Percentiles rank a stretch among this genome's conserved stretches.
Conservation (phyloP, 2,113 vertebrate species). For the Oncorhynchus kisutch region DNA sequence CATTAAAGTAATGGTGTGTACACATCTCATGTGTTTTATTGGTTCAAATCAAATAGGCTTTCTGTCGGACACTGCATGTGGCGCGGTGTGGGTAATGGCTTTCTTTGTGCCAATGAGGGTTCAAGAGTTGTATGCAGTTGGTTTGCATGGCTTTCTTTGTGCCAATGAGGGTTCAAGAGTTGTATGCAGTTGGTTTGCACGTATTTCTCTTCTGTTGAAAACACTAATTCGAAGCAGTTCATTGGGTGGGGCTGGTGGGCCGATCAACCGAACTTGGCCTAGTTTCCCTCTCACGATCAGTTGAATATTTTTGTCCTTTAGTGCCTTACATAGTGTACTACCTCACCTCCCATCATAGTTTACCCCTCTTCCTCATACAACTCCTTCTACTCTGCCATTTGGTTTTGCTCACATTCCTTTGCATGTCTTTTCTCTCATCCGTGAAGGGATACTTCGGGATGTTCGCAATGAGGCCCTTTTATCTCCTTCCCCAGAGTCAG, state of each 20-base stretch:
- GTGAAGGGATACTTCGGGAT: too few relatives aligned
- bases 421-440: not conserved
- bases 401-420: not conserved
- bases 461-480: too few relatives aligned
- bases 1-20: not conserved
- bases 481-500: too few relatives aligned
- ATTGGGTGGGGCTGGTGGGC: not conserved
- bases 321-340: not conserved
- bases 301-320: conserved; percentile 1
- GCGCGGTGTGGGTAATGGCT: not conserved
- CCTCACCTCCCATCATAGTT: not conserved
- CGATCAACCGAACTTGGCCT: conserved; percentile 16
- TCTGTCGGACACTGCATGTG: not conserved
- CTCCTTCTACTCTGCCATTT: not conserved
- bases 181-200: not conserved
- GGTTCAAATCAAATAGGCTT: not conserved
- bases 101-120: not conserved
- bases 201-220: not conserved
- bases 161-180: not conserved
- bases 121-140: not conserved
- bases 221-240: not conserved
- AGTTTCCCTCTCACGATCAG: conserved; percentile 15
- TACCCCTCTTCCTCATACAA: not conserved
- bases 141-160: conserved; percentile 7
- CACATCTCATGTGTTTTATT: not conserved